Evolutionary conservation across 1,140 invertebrate species (phyloP), one percentile per base, ranked within the genome.

Genomic region (Drosophila insularis): DNA sequence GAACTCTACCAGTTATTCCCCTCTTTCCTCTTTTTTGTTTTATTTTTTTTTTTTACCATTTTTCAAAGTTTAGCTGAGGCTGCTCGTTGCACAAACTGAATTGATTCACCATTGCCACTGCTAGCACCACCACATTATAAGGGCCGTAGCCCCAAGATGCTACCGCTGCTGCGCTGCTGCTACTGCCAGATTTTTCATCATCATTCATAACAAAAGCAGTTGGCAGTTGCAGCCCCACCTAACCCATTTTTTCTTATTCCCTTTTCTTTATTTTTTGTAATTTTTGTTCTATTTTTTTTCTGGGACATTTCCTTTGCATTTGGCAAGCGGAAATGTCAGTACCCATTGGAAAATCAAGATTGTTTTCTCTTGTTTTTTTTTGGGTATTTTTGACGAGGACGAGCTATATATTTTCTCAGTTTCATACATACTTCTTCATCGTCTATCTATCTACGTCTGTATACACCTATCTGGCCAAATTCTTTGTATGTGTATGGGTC

Each of bases 161-260:
- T 65, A 53, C 70, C 64, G 53, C 64, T 50, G 46, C 50, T 69
- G 60, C 74, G 59, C 74, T 74, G 74, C 75, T 86, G 81, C 77
- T 87, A 79, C 75, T 86, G 82, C 82, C 82, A 86, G 82, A 86
- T 86, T 86, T 86, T 79, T 72, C 82, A 86, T 86, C 82, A 86
- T 86, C 82, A 86, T 86, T 86, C 84, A 86, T 86, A 87, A 86
- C 82, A 86, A 86, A 87, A 87, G 82, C 82, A 86, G 82, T 86
- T 86, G 82, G 82, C 82, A 86, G 84, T 86, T 86, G 82, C 82
- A 86, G 79, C 71, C 69, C 66, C 74, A 61, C 66, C 54, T 58
- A 58, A 58, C 55, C 55, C 27, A 70, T 77, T 76, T 77, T 76
- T 77, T 68, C 53, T 62, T 58, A 75, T 58, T 63, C 71, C 60